Evolutionary conservation across 2,797 vertebrate species (phyloP).

Genomic region (Etheostoma nigrum): DNA sequence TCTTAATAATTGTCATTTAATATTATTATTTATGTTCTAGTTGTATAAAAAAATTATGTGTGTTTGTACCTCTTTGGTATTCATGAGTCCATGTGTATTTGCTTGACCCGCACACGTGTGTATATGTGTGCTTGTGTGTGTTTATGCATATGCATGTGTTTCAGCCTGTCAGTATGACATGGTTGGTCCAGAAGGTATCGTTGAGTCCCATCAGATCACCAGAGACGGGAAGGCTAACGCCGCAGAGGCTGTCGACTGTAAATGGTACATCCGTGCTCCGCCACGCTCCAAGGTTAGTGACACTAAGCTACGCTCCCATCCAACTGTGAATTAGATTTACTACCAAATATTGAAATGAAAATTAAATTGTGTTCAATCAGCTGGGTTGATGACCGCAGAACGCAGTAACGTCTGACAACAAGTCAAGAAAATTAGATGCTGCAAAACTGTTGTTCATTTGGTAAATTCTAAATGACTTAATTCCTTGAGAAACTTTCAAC

Average conservation of each 20-base stretch:
- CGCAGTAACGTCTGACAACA: slow-evolving; percentile 27
- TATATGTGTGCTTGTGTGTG: slow-evolving; percentile 27
- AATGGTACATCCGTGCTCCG: slow-evolving; percentile 98
- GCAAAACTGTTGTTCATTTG: slow-evolving; percentile 12
- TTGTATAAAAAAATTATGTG: slow-evolving; percentile 9
- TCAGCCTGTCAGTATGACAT: slow-evolving; percentile 98
- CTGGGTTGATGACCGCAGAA: slow-evolving; percentile 26
- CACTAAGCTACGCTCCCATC: slow-evolving; percentile 7
- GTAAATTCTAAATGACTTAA: slow-evolving; percentile 1
- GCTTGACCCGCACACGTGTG: slow-evolving; percentile 62
- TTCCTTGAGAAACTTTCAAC: slow-evolving; percentile 3
- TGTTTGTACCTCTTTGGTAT: slow-evolving; percentile 14
- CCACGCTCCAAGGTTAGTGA: slow-evolving; percentile 97
- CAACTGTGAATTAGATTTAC: slow-evolving; percentile 34
- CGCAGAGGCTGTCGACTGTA: slow-evolving; percentile 96
- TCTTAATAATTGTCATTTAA: neutral
- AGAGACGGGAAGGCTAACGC: slow-evolving; percentile 95
- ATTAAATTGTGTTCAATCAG: slow-evolving; percentile 35
- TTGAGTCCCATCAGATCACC: slow-evolving; percentile 96
- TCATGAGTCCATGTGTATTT: slow-evolving; percentile 38
- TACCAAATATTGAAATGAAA: slow-evolving; percentile 29
- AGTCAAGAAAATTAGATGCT: slow-evolving; percentile 10
- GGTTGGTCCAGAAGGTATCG: slow-evolving; percentile 97
- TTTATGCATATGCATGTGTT: slow-evolving; percentile 72
- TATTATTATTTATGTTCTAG: neutral